Conservation (phyloP, 2,797 vertebrate genomes). For the Antrozous pallidus region DNA sequence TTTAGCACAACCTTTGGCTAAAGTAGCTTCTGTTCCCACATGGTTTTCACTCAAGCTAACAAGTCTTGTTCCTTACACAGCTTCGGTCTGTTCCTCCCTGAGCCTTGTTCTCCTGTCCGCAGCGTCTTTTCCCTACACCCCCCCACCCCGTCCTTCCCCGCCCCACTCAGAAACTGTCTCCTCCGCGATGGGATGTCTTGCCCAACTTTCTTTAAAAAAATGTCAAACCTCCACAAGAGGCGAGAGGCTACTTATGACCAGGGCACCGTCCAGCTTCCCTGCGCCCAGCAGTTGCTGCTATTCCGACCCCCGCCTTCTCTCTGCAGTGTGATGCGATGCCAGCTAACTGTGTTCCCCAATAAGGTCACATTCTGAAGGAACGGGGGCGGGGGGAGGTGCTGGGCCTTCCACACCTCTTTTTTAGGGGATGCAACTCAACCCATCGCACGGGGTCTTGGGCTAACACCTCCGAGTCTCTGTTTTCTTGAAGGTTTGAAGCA, state of each 20-base stretch:
- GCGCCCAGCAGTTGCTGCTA: neutral
- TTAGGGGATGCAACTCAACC: no score
- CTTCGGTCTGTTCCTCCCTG: neutral
- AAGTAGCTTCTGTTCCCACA: neutral
- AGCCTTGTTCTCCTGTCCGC: neutral
- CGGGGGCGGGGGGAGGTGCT: no score
- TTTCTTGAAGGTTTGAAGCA: no score
- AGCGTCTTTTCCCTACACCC: neutral
- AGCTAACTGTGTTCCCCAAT: no score
- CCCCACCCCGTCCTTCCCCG: neutral
- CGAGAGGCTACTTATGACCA: neutral
- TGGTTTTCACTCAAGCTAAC: neutral
- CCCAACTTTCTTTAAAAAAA: neutral
- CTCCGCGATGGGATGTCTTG: neutral
- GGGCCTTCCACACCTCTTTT: no score
- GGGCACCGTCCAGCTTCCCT: neutral
- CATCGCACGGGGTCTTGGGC: no score
- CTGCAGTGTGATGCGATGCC: no score
- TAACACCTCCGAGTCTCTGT: no score
- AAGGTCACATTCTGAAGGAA: no score
- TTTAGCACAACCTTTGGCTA: neutral
- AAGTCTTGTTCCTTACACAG: neutral
- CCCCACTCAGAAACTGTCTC: neutral
- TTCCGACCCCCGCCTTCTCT: neutral
- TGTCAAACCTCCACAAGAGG: neutral